Percentiles rank a stretch among this genome's conserved stretches.
These are phyloP conservation scores for Eumerus sabulonum DNA, from an alignment of 2,888 invertebrate genomes.

Conservation along the genomic window DNA sequence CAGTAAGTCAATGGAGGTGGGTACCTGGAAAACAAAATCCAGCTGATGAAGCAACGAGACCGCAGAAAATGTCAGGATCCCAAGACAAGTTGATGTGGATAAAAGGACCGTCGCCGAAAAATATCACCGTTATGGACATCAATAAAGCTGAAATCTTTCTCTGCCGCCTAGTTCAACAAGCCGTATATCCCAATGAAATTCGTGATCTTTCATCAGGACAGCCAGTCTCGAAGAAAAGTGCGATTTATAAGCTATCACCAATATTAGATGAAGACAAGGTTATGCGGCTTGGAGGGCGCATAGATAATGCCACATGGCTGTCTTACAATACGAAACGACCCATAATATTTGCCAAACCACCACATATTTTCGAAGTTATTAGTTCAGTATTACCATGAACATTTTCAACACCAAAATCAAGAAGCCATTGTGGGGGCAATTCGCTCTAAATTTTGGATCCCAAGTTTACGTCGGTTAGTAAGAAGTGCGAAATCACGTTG, in stretches of 20 bases:
- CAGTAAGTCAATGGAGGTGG: conserved; percentile 69
- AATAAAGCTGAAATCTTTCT: conserved; percentile 17
- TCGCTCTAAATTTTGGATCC: conserved; percentile 41
- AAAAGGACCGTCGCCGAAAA: conserved; percentile 28
- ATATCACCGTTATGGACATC: not conserved
- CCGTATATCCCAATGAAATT: conserved; percentile 16
- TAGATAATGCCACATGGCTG: conserved; percentile 37
- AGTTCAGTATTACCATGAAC: conserved; percentile 27
- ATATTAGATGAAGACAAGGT: conserved; percentile 24
- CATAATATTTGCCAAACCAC: conserved; percentile 33
- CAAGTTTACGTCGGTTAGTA: conserved; percentile 22
- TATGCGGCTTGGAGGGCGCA: conserved; percentile 15
- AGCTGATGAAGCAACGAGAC: too few species aligned
- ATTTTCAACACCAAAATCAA: conserved; percentile 33
- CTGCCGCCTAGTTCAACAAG: conserved; percentile 22
- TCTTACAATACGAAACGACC: conserved; percentile 33
- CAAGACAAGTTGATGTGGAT: conserved; percentile 54
- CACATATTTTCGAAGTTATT: conserved; percentile 28
- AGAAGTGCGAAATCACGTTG: conserved; percentile 26
- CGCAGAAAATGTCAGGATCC: conserved; percentile 67
- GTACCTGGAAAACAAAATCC: too few species aligned
- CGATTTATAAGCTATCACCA: conserved; percentile 27
- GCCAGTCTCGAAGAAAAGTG: conserved; percentile 14
- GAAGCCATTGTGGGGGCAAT: conserved; percentile 39
- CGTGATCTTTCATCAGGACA: conserved; percentile 6